Evolutionary conservation across 2,797 vertebrate genomes (phyloP).

Genomic region (Hoplostethus mediterraneus): DNA sequence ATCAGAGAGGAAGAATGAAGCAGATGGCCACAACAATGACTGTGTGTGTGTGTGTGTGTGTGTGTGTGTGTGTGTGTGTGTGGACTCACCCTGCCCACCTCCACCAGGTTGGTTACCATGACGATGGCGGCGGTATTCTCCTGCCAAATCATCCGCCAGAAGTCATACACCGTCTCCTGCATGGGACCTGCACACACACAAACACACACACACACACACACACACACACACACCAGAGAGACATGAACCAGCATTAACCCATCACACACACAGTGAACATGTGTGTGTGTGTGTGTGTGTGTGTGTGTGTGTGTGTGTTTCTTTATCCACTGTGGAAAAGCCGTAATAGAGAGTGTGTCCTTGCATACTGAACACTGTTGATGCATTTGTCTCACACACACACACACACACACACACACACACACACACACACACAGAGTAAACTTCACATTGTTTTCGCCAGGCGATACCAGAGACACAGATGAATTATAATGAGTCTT

Average conservation of each 20-base stretch:
- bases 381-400: conserved; percentile 17
- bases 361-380: neutral
- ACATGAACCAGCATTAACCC: neutral
- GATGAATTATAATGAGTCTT: conserved; percentile 76
- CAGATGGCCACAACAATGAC: conserved; percentile 54
- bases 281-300: neutral
- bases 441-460: conserved; percentile 43
- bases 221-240: conserved; percentile 25
- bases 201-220: conserved; percentile 31
- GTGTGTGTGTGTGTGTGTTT: neutral
- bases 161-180: conserved; percentile 97
- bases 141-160: conserved; percentile 98
- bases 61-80: conserved; percentile 25
- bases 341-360: neutral
- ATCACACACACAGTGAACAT: neutral
- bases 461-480: conserved; percentile 46
- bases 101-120: conserved; percentile 98
- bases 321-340: conserved; percentile 5
- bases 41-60: conserved; percentile 18
- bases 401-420: conserved; percentile 40
- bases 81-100: conserved; percentile 95
- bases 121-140: conserved; percentile 96
- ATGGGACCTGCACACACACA: conserved; percentile 88
- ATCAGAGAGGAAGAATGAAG: conserved; percentile 45
- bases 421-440: conserved; percentile 35